phyloP scores from a whole-genome alignment of 1,140 invertebrate genomes.

The Idris sp. region DNA sequence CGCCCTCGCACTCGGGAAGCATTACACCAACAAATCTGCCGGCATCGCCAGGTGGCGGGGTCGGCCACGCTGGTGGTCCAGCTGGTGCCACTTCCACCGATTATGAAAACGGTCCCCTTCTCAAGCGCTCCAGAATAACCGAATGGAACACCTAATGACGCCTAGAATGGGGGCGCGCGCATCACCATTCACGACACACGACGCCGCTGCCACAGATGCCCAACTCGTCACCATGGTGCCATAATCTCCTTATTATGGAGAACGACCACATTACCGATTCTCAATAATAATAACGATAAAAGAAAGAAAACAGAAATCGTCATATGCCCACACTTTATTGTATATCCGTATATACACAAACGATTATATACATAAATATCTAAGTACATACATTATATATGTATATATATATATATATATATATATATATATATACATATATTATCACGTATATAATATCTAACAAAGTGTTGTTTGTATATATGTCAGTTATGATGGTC shows the following conservation, averaged over 20 bases:
- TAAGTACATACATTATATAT: too few species aligned
- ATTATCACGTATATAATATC: conserved; percentile 74
- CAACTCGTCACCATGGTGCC: conserved; percentile 59
- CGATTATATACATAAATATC: too few species aligned
- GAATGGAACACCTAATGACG: conserved; percentile 90
- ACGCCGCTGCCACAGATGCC: conserved; percentile 57
- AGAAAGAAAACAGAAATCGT: too few species aligned
- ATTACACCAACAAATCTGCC: conserved; percentile 88
- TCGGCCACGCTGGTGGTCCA: conserved; percentile 75
- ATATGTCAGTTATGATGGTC: conserved; percentile 74
- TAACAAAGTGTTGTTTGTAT: conserved; percentile 76
- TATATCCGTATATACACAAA: too few species aligned
- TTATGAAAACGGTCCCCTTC: conserved; percentile 88
- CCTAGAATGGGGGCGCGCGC: conserved; percentile 25
- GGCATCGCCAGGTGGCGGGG: conserved; percentile 77
- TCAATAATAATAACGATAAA: too few species aligned
- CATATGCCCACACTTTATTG: too few species aligned
- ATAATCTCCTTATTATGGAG: conserved; percentile 41
- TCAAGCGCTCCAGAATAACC: conserved; percentile 88
- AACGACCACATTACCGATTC: too few species aligned
- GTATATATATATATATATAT: conserved; percentile 14
- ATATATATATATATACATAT: conserved; percentile 69
- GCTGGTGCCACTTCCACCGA: conserved; percentile 79
- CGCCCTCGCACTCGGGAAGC: conserved; percentile 80
- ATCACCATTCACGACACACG: conserved; percentile 36